Base-by-base conservation (phyloP, 2,113 vertebrate genomes). In the Nansenia antarctica region DNA sequence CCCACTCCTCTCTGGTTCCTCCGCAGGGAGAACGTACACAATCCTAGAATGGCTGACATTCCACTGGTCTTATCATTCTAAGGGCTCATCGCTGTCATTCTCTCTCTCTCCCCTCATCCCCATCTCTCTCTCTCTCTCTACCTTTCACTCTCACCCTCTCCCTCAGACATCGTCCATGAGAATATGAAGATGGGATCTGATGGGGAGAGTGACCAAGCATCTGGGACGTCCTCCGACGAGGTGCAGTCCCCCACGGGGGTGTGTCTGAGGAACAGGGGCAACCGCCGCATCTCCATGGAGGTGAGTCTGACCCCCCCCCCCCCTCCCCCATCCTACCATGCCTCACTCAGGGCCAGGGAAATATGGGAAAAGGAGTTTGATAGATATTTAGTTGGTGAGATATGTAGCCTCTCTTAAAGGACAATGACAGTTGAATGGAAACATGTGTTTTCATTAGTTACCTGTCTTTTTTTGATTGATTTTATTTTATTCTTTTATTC, bases 151-250 rank as follows among this genome's bases (percentile, higher is more conserved):
- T n/a, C 66, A 69, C 75, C 73, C 83, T n/a, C 61, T 4, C 67
- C 76, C 70, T 55, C 76, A 98, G 96, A 97, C 87, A 98, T 98
- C 72, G 96, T 98, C 71, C 96, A 98, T 55, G 96, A 98, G 91
- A 98, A 98, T 84, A 84, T 96, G 85, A 98, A 98, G 91, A 97
- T 98, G 94, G 96, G 96, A 54, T 98, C 96, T 1, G 96, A 98
- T 67, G 96, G 96, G 72, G 96, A 98, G 91, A 98, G 96, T 67
- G 96, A 98, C 90, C 96, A 98, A 82, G 94, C 96, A 37, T 98
- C 96, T 45, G 96, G 95, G 73, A 98, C 96, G 0, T 98, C 96
- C 49, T 98, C 96, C 6, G 96, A 98, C 83, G 96, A 98, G 92
- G 95, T 98, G 71, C 96, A 98, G 78, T 98, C 96, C 35, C 96